These are phyloP conservation scores for Colius striatus DNA, from an alignment of 2,113 vertebrate species.

Conservation along the genomic window DNA sequence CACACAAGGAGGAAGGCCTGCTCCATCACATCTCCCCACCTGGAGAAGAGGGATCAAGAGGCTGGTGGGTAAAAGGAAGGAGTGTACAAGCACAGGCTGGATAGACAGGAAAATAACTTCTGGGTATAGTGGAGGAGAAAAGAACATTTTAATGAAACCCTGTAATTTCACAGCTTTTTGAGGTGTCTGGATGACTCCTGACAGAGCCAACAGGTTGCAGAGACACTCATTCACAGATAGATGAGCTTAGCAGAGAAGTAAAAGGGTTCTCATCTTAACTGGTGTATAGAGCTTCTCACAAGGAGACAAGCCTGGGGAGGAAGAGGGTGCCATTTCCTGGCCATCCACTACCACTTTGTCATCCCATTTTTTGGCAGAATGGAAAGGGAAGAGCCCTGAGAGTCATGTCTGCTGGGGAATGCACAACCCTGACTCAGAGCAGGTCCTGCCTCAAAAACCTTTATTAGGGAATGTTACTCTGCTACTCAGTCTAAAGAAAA, in stretches of 20 bases:
- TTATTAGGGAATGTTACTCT: neutral
- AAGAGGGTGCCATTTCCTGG: neutral
- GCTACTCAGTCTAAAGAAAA: neutral
- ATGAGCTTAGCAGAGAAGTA: neutral
- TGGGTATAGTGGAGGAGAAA: neutral
- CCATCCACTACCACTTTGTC: neutral
- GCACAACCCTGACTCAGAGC: neutral
- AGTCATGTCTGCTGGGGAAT: neutral
- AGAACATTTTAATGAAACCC: neutral
- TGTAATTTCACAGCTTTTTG: rapidly evolving
- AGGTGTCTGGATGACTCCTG: neutral
- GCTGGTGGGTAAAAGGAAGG: neutral
- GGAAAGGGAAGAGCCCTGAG: neutral
- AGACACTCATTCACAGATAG: neutral
- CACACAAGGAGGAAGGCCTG: neutral
- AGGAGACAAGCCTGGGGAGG: neutral
- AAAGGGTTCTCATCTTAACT: neutral
- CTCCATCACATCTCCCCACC: neutral
- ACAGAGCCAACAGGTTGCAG: neutral
- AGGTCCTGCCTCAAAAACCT: neutral
- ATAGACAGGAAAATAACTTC: neutral
- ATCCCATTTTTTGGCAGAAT: neutral
- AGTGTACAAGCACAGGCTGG: neutral
- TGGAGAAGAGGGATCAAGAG: neutral
- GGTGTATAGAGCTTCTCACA: rapidly evolving